Base-by-base conservation (phyloP, 2,888 invertebrate genomes). In the Athalia rosae region DNA sequence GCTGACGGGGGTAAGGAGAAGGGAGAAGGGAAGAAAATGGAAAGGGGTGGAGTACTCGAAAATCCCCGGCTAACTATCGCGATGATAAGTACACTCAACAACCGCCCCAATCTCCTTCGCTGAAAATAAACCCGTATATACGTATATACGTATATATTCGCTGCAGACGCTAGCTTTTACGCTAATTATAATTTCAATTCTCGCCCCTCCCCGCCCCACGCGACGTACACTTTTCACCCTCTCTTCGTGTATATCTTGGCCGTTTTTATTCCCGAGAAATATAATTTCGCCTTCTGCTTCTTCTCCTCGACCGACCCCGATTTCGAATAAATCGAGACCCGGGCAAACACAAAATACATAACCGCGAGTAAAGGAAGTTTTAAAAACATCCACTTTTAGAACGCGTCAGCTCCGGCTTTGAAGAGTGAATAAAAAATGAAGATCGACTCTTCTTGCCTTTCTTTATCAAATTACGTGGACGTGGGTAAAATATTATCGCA, bases 171-270 rank as follows among this genome's bases (percentile, higher is more conserved):
- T 69, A 41, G 43, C 56, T 71, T 71, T 71, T 58, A 71, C 56
- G 56, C 71, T 58, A 56, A 56, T 71, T 71, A 58, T 58, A 41
- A 43, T 71, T 71, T 58, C 58, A 71, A 71, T 71, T 71, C 71
- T 53, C 69, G 4, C 28, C 53, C 53, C 11, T n/a, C 6, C 9
- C 47, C 66, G 6, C 7, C 41, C 15, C 41, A 41, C 41, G 8
- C 13, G 45, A 11, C 28, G 50, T 67, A 56, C 13, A 53, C 11
- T 62, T 9, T 53, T 28, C 3, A 78, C 79, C 74, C 77, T 76
- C 66, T 77, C 62, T 77, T 73, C 62, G 76, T 59, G 76, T 59
- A 41, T 15, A 47, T 61, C 11, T 43, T 15, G 15, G 53, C 66
- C 76, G 15, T 71, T 76, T 59, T 59, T 50, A 53, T 13, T 11